A percentile compares a stretch with the other conserved stretches of the same genome.
These are phyloP conservation scores for Netelia inedita DNA, from an alignment of 2,888 invertebrate species.

Conservation along the genomic window DNA sequence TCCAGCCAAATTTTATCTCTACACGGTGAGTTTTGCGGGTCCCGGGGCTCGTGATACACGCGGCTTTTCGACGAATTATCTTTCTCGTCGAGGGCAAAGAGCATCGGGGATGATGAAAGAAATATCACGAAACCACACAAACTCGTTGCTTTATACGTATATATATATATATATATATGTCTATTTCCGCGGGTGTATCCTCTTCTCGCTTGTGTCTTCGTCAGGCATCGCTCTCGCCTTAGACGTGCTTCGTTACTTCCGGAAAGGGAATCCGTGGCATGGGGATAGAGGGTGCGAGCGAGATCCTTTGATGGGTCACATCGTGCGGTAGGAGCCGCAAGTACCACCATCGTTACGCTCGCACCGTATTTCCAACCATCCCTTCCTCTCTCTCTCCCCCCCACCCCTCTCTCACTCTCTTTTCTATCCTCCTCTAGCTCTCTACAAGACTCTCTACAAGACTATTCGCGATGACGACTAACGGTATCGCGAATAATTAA, in stretches of 20 bases:
- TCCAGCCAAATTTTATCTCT: too few species aligned
- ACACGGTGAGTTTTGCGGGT: not conserved
- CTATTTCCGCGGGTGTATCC: not conserved
- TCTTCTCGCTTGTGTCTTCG: not conserved
- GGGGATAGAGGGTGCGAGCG: conserved; percentile 13
- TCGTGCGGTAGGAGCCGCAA: conserved; percentile 37
- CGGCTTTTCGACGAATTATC: conserved; percentile 6
- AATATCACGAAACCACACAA: conserved; percentile 28
- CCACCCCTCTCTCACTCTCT: conserved; percentile 2
- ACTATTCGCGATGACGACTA: conserved; percentile 69
- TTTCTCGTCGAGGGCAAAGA: not conserved
- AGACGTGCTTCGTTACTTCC: conserved; percentile 41
- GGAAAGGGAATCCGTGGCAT: conserved; percentile 24
- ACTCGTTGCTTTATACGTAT: too few species aligned
- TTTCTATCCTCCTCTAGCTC: too few species aligned
- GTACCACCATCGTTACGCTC: conserved; percentile 25
- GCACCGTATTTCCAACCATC: not conserved
- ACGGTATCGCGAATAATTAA: conserved; percentile 81
- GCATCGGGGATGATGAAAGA: not conserved
- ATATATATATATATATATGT: conserved; percentile 15
- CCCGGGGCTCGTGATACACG: not conserved
- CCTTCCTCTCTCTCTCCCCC: not conserved
- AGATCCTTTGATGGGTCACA: conserved; percentile 51
- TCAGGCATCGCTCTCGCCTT: conserved; percentile 26
- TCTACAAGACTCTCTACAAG: conserved; percentile 21